Base-by-base conservation (phyloP, 2,113 vertebrate genomes). In the Beaufortia kweichowensis region DNA sequence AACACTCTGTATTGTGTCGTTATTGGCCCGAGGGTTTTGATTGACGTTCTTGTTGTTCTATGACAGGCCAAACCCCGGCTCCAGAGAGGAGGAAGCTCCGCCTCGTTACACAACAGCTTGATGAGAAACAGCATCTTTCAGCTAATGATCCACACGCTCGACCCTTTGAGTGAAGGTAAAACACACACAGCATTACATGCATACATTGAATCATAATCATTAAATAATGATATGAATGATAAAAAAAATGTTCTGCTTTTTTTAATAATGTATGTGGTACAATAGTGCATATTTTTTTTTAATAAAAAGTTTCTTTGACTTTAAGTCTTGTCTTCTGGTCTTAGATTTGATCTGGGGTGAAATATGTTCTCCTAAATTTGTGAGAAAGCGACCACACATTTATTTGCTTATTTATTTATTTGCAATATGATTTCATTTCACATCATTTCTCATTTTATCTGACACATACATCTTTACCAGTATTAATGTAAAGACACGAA, bases 91-190 rank as follows among this genome's bases (percentile, higher is more conserved):
- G 96, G 96, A 33, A 98, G 96, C 66, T 98, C 96, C 0, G 96
- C 96, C 41, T 98, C 96, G 53, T 93, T 98, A 71, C 96, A 98
- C 90, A 98, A 98, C 90, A 98, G 95, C 63, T 88, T 98, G 80
- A 98, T 98, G 96, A 95, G 96, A 85, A 98, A 98, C 81, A 98
- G 96, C 88, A 98, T 98, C 87, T 98, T 98, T 85, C 96, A 98
- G 85, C 93, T 98, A 78, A 98, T 98, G 96, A 98, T 98, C 87
- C 95, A 98, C 85, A 98, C 96, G 0, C 88, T 98, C 66, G 96
- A 98, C 83, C 96, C 96, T 5, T 94, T 98, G 71, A 92, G 89
- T 79, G 90, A 92, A 92, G 90, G 90, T 92, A 89, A 83, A 79
- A 28, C n/a, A 2, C 31, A 63, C 62, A 29, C 35, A 65, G 26